Evolutionary conservation across 1,140 invertebrate genomes (phyloP).

Genomic region (Kradibia gibbosae): DNA sequence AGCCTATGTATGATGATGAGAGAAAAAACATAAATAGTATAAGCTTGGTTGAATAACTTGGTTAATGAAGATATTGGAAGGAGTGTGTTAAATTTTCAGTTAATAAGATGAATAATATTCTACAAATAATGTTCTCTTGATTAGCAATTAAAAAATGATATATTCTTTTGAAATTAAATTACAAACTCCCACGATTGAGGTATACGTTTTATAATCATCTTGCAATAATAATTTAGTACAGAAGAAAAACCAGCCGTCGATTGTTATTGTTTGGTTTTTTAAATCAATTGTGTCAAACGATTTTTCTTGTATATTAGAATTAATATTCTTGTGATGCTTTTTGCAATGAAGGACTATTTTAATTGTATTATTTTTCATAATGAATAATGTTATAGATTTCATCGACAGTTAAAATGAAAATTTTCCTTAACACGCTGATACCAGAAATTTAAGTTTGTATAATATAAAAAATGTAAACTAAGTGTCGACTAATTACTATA

Average conservation of each 20-base stretch:
- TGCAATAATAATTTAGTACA: not conserved
- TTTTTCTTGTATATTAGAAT: too few relatives aligned
- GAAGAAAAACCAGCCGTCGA: not conserved
- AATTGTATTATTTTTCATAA: not conserved
- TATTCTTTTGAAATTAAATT: not conserved
- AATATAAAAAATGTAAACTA: not conserved
- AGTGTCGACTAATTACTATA: constrained; percentile 1
- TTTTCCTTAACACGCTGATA: not conserved
- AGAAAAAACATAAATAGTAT: constrained; percentile 28
- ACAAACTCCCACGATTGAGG: not conserved
- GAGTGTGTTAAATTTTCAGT: not conserved
- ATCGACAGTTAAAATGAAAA: not conserved
- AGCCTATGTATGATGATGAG: not conserved
- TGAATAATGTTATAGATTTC: not conserved
- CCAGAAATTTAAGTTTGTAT: not conserved
- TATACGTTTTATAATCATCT: not conserved
- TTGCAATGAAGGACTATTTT: not conserved
- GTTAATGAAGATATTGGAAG: constrained; percentile 28
- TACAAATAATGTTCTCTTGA: not conserved
- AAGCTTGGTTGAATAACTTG: not conserved
- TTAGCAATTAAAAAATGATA: constrained; percentile 5
- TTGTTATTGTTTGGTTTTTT: too few relatives aligned
- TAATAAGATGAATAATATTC: constrained; percentile 20
- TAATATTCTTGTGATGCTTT: too few relatives aligned
- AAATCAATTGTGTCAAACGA: too few relatives aligned